phyloP scores from a whole-genome alignment of 2,113 vertebrate genomes.

The Salvelinus namaycush region DNA sequence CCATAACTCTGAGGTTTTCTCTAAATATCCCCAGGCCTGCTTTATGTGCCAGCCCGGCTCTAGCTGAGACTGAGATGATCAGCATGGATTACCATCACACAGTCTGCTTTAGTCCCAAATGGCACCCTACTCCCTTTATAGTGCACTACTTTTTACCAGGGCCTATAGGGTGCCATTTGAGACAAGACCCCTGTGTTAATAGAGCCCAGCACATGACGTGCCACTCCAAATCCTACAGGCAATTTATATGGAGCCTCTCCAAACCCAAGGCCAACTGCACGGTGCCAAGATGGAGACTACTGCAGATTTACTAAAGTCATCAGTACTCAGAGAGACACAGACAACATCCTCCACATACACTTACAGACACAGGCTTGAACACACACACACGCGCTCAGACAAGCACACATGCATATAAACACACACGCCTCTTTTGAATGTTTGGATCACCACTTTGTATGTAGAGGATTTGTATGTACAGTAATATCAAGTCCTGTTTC shows the following conservation, averaged over 20 bases:
- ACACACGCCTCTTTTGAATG: neutral
- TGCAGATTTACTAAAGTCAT: neutral
- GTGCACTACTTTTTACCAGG: too few relatives aligned
- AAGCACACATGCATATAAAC: neutral
- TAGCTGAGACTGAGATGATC: neutral
- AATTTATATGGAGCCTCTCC: slow-evolving; percentile 20
- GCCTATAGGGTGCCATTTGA: too few relatives aligned
- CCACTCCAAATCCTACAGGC: slow-evolving; percentile 25
- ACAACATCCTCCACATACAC: neutral
- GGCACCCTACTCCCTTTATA: too few relatives aligned
- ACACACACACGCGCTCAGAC: neutral
- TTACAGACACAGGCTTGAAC: neutral
- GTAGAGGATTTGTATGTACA: neutral
- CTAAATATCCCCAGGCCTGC: neutral
- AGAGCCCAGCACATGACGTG: slow-evolving; percentile 16
- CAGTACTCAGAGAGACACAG: neutral
- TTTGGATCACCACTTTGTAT: too few relatives aligned
- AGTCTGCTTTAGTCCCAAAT: too few relatives aligned
- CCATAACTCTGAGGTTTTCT: neutral
- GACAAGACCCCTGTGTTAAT: slow-evolving; percentile 15
- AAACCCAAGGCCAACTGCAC: neutral
- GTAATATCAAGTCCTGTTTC: slow-evolving; percentile 24
- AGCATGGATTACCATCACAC: neutral
- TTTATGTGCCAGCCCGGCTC: neutral
- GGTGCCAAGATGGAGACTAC: neutral